These are phyloP conservation scores for Mastigias papua DNA, from an alignment of 30 jellyfish, hydroid and myxozoan genomes.

Conservation along the genomic window DNA sequence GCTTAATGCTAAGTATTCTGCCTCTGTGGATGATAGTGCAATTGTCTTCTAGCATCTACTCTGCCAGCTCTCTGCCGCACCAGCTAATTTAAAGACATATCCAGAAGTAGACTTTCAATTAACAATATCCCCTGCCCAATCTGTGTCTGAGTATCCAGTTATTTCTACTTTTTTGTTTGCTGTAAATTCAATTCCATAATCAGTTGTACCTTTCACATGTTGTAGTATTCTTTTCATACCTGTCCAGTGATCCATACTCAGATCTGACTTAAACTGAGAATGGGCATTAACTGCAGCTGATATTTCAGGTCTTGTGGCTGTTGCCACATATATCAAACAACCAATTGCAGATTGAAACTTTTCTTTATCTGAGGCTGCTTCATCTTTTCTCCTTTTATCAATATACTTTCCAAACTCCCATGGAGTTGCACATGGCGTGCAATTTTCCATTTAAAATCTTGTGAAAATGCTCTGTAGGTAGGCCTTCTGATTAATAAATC, in stretches of 20 bases:
- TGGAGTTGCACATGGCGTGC: conserved; percentile 51
- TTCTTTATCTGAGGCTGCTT: background rate
- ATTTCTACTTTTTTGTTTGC: background rate
- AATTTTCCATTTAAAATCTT: conserved; percentile 34
- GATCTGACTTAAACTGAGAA: conserved; percentile 19
- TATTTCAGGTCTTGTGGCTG: conserved; percentile 53
- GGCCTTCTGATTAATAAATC: conserved; percentile 1
- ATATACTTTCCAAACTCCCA: conserved; percentile 18
- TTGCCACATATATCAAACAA: conserved; percentile 10
- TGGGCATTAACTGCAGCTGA: conserved; percentile 38
- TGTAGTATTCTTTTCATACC: conserved; percentile 1
- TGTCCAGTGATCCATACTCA: conserved; percentile 44
- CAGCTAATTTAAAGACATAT: conserved; percentile 10
- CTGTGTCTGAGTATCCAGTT: conserved; percentile 39
- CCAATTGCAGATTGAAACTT: conserved; percentile 1
- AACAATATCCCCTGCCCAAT: conserved; percentile 55
- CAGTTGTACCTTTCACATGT: background rate
- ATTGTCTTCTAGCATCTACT: conserved; percentile 21
- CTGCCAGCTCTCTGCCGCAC: conserved; percentile 20
- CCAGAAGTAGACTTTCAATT: conserved; percentile 46
- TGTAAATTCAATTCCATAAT: conserved; percentile 1
- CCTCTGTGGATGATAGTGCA: conserved; percentile 46
- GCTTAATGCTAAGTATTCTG: conserved; percentile 46
- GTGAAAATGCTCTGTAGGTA: conserved; percentile 8
- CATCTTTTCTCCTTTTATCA: background rate